Evolutionary conservation across 2,888 invertebrate species (phyloP).

Genomic region (Drosophila anomelani): DNA sequence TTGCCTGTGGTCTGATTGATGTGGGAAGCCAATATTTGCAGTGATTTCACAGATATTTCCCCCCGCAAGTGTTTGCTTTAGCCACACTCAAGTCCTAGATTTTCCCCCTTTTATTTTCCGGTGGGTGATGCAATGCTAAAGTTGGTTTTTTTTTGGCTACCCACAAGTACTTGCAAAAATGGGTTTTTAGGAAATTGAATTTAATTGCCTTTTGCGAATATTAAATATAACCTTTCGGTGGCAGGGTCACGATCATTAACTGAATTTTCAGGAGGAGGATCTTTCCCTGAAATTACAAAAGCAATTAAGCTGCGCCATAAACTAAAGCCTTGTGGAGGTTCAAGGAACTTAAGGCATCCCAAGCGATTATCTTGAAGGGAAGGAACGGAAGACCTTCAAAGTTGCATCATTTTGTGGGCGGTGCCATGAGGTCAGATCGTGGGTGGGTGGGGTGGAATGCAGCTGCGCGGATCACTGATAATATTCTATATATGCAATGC

Average conservation of each 20-base stretch:
- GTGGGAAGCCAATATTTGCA: conserved; percentile 2
- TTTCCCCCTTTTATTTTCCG: conserved; percentile 21
- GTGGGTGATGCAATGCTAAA: conserved; percentile 12
- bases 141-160: conserved; percentile 34
- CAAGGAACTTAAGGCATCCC: conserved; percentile 17
- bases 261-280: conserved; percentile 24
- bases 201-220: conserved; percentile 20
- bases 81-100: conserved; percentile 8
- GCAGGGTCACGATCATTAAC: conserved; percentile 34
- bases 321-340: conserved; percentile 34
- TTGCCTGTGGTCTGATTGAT: conserved; percentile 31
- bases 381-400: conserved; percentile 10
- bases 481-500: conserved; percentile 19
- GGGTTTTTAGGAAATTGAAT: not conserved
- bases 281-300: conserved; percentile 13
- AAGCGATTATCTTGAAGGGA: conserved; percentile 3
- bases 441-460: conserved; percentile 27
- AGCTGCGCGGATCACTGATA: conserved; percentile 32
- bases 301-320: conserved; percentile 20
- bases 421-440: conserved; percentile 33
- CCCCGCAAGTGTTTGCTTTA: conserved; percentile 24
- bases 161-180: not conserved
- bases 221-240: conserved; percentile 23
- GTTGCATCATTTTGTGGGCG: conserved; percentile 38
- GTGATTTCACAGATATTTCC: conserved; percentile 44